These are phyloP conservation scores for Protonibea diacanthus DNA, from an alignment of 2,797 vertebrate species.

Conservation along the genomic window DNA sequence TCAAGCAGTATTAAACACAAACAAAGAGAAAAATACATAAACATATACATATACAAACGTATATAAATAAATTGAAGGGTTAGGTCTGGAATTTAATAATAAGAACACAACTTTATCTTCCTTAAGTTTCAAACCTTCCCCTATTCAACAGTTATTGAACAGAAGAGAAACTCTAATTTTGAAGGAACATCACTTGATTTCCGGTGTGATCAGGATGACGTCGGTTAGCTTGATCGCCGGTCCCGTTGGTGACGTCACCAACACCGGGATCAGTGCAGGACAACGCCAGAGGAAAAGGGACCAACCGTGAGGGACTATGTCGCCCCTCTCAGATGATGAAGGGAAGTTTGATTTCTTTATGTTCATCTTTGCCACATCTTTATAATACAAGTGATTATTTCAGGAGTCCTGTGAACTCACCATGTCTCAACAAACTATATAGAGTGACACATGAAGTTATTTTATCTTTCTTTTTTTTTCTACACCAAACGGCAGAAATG, in stretches of 20 bases:
- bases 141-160: accelerated
- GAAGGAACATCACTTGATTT: constrained; percentile 6
- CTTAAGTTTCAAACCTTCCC: too few species aligned
- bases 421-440: neutral
- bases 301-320: constrained; percentile 28
- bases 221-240: constrained; percentile 27
- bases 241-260: constrained; percentile 80
- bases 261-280: constrained; percentile 68
- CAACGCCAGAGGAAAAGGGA: constrained; percentile 53
- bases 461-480: too few species aligned
- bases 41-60: too few species aligned
- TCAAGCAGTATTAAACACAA: too few species aligned
- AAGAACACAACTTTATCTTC: too few species aligned
- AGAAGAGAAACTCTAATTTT: constrained; percentile 10
- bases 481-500: neutral
- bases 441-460: too few species aligned
- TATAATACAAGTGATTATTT: neutral
- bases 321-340: constrained; percentile 49
- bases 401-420: neutral
- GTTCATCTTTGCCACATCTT: neutral
- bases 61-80: too few species aligned
- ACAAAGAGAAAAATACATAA: too few species aligned
- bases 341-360: neutral
- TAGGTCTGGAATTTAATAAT: too few species aligned
- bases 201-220: neutral